A percentile compares a stretch with the other conserved stretches of the same genome.
These are phyloP conservation scores for Cyanoliseus patagonus DNA, from an alignment of 2,113 vertebrate genomes.

Conservation along the genomic window DNA sequence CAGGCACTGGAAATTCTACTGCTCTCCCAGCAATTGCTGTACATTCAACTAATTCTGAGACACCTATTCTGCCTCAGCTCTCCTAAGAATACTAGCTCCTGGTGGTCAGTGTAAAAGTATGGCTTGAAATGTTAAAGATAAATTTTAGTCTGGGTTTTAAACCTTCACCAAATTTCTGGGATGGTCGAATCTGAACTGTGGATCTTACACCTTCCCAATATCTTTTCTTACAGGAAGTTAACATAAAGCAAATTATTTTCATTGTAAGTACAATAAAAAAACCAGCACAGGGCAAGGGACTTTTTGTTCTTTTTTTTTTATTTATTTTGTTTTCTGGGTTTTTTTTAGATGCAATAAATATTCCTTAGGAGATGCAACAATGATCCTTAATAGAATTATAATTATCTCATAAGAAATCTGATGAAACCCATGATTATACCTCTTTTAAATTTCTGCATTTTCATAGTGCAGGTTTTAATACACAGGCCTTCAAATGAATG, in stretches of 20 bases:
- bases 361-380: background rate
- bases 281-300: fast-evolving
- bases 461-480: background rate
- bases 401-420: background rate
- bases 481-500: background rate
- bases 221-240: background rate
- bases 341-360: background rate
- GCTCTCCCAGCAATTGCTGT: background rate
- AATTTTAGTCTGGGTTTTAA: background rate
- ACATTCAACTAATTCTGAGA: background rate
- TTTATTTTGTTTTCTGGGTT: fast-evolving
- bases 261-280: background rate
- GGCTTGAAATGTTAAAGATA: background rate
- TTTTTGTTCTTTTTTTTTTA: background rate
- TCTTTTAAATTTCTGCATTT: background rate
- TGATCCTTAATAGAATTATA: background rate
- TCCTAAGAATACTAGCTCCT: background rate
- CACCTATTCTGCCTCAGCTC: background rate
- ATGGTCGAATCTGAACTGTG: background rate
- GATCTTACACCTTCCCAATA: background rate
- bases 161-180: background rate
- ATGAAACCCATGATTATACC: background rate
- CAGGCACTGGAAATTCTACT: background rate
- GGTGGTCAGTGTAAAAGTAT: background rate
- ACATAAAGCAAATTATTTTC: background rate